Percentiles rank a stretch among this genome's conserved stretches.
Evolutionary conservation across 2,797 vertebrate genomes (phyloP).

Genomic region (Pelobates cultripes): DNA sequence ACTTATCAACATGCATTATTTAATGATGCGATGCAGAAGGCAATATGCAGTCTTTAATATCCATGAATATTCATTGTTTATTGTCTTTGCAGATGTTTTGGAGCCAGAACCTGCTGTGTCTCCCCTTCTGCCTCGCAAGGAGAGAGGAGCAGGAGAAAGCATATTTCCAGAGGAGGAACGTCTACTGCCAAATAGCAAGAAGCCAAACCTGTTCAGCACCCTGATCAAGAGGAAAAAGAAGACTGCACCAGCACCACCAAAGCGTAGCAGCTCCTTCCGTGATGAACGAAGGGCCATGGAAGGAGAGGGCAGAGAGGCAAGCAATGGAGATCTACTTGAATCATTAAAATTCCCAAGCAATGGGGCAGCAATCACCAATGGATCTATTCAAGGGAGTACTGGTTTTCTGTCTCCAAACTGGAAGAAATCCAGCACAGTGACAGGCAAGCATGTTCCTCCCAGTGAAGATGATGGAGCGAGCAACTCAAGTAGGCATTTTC

Average conservation of each 20-base stretch:
- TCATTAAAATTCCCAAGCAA: conserved; percentile 74
- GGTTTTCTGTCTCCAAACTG: conserved; percentile 78
- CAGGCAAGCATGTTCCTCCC: conserved; percentile 69
- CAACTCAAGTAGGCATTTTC: conserved; percentile 87
- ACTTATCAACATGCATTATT: too few relatives aligned
- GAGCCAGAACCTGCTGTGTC: conserved; percentile 85
- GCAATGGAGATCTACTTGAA: conserved; percentile 80
- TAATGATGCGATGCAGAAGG: too few relatives aligned
- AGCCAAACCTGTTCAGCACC: conserved; percentile 82
- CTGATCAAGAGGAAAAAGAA: conserved; percentile 98
- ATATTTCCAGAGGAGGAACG: conserved; percentile 89
- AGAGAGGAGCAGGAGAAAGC: conserved; percentile 78
- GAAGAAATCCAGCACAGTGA: conserved; percentile 82
- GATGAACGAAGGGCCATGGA: conserved; percentile 77
- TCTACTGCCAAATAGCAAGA: conserved; percentile 87
- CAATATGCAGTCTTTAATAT: too few relatives aligned
- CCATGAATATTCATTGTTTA: not conserved
- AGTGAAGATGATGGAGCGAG: conserved; percentile 80
- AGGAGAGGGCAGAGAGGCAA: conserved; percentile 76
- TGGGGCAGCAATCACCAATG: conserved; percentile 79
- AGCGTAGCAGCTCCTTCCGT: conserved; percentile 94
- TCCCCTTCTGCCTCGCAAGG: conserved; percentile 90
- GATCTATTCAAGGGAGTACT: conserved; percentile 75
- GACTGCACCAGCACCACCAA: conserved; percentile 89
- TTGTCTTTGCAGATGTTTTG: conserved; percentile 72